Conservation (phyloP, 2,113 vertebrate genomes). For the Myrmophylax atrothorax region DNA sequence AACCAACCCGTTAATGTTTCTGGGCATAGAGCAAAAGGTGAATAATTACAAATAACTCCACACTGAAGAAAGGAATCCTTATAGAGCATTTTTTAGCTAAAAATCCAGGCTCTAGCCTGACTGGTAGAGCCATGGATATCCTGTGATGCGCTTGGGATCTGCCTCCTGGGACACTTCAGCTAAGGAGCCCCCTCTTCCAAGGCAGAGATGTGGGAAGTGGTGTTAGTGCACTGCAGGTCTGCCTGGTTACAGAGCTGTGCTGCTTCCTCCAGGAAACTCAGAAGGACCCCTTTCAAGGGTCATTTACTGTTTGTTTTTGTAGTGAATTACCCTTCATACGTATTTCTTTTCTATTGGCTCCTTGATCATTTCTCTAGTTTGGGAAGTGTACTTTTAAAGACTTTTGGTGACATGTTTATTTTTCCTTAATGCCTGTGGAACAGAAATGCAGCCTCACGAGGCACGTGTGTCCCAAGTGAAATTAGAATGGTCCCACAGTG, state of each 20-base stretch:
- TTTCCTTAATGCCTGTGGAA: neutral
- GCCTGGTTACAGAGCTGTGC: neutral
- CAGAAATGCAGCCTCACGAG: neutral
- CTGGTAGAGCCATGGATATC: accelerated
- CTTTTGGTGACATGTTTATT: neutral
- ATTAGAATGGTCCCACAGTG: neutral
- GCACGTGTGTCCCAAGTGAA: neutral
- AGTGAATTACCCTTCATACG: neutral
- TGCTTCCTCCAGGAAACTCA: neutral
- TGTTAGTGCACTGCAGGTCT: neutral
- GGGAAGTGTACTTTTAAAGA: neutral
- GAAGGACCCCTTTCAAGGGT: neutral
- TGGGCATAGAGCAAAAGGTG: neutral
- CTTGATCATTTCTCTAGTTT: neutral
- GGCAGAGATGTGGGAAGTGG: neutral
- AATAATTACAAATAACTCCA: neutral
- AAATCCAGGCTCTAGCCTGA: neutral
- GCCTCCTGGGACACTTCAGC: neutral
- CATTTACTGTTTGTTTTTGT: constrained; percentile 26
- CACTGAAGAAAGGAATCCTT: neutral
- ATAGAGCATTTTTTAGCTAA: neutral
- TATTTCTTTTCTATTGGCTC: neutral
- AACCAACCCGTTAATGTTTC: neutral
- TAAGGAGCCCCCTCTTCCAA: neutral
- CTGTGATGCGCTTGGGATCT: neutral